Conservation (phyloP, 1,140 invertebrate genomes). For the Copidosoma floridanum region DNA sequence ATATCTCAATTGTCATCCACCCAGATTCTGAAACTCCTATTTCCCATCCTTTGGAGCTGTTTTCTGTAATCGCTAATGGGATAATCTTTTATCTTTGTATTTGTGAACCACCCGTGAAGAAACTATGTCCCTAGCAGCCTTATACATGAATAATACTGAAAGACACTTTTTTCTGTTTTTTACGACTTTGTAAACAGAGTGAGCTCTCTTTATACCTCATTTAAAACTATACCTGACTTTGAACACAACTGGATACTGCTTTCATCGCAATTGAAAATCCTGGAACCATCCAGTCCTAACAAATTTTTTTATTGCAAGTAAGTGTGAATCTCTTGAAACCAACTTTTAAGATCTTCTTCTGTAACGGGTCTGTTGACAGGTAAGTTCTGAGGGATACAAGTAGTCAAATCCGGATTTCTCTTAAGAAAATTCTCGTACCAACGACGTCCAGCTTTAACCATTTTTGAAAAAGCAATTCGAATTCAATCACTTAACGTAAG, state of each 20-base stretch:
- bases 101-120: constrained; percentile 34
- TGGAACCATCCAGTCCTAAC: neutral
- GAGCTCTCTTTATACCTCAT: constrained; percentile 35
- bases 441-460: constrained; percentile 31
- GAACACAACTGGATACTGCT: neutral
- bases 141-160: constrained; percentile 36
- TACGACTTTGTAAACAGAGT: constrained; percentile 40
- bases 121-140: constrained; percentile 24
- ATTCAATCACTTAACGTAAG: too few relatives aligned
- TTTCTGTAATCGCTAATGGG: neutral
- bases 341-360: neutral
- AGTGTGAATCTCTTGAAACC: neutral
- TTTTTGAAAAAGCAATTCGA: too few relatives aligned
- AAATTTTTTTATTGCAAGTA: neutral
- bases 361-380: neutral
- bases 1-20: neutral
- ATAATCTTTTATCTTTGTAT: constrained; percentile 22
- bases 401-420: neutral
- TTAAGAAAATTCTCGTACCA: neutral
- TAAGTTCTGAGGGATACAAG: neutral
- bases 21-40: neutral
- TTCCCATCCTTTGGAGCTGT: neutral
- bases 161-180: constrained; percentile 32
- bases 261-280: neutral
- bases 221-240: neutral